Evolutionary conservation across 2,888 invertebrate species (phyloP), one percentile per base, ranked within the genome.

Genomic region (Celastrina argiolus): DNA sequence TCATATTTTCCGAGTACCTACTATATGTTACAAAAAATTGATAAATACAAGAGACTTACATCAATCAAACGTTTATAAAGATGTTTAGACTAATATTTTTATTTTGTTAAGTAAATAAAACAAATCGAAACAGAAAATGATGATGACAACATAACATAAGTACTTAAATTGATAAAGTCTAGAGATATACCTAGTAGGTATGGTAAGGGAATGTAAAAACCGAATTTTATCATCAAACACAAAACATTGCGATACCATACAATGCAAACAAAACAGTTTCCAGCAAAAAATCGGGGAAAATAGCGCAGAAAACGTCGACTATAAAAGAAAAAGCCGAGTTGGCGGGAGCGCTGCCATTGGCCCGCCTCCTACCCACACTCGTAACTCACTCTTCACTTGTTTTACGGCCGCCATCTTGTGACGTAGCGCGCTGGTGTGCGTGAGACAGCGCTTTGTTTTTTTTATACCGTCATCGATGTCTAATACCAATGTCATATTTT

Each of bases 371-470:
- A 69, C 73, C 72, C 72, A 70, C 70, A 71, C 76, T 68, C 83
- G 87, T 91, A 88, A 91, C 91, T 90, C 91, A 89, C 91, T 88
- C 85, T 91, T 91, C 90, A 88, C 90, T 91, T 89, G 91, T 85
- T 90, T 90, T 90, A 91, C 84, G 87, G 89, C 88, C 84, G 90
- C 90, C 90, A 91, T 91, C 88, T 91, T 91, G 90, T 91, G 90
- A 90, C 91, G 67, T 69, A 26, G 59, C 61, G 59, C 69, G 67
- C 72, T 65, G 80, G 86, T 87, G 85, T 86, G 87, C 75, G 87
- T 85, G 83, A 80, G 78, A 80, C 76, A 74, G 75, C 78, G 75
- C 76, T 75, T 74, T 74, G 69, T 73, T 74, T 76, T 70, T 69
- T 71, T 70, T 61, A 16, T 61, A 61, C 61, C 1, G 39, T 12